Percentiles rank a stretch among this genome's conserved stretches.
Conservation (phyloP, 2,797 vertebrate species). For the Sebastes baramenuke region DNA sequence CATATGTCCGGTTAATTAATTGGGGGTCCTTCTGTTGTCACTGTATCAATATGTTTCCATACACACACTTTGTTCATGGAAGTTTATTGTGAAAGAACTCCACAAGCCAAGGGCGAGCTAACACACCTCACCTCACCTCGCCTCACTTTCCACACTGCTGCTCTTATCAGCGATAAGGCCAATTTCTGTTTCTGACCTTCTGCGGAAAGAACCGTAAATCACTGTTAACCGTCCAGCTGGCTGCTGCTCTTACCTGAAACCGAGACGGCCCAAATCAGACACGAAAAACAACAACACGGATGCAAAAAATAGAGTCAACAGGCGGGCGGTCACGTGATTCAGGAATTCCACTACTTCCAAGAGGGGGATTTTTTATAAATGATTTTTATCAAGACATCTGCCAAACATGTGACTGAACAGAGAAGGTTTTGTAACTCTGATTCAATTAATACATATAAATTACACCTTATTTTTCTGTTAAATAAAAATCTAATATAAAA, state of each 20-base stretch:
- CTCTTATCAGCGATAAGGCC: constrained; percentile 32
- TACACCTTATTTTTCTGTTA: not conserved
- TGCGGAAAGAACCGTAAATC: constrained; percentile 8
- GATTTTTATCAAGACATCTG: constrained; percentile 5
- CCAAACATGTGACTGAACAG: constrained; percentile 16
- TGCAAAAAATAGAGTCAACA: constrained; percentile 13
- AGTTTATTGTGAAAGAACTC: not conserved
- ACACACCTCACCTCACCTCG: not conserved
- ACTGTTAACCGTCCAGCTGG: not conserved
- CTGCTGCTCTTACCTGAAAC: not conserved
- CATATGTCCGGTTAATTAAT: not conserved
- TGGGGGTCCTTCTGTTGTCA: not conserved
- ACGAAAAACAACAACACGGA: not conserved
- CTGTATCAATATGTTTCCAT: not conserved
- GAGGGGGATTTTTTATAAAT: not conserved
- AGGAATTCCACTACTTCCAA: not conserved
- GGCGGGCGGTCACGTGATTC: not conserved
- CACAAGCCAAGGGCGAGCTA: not conserved
- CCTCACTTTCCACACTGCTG: not conserved
- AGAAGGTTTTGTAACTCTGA: not conserved
- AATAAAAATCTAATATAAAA: not conserved
- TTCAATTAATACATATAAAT: constrained; percentile 5
- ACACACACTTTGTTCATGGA: not conserved
- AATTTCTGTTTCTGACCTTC: constrained; percentile 17
- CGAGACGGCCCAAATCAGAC: not conserved